Conservation (phyloP, 2,113 vertebrate genomes). For the Equus przewalskii region DNA sequence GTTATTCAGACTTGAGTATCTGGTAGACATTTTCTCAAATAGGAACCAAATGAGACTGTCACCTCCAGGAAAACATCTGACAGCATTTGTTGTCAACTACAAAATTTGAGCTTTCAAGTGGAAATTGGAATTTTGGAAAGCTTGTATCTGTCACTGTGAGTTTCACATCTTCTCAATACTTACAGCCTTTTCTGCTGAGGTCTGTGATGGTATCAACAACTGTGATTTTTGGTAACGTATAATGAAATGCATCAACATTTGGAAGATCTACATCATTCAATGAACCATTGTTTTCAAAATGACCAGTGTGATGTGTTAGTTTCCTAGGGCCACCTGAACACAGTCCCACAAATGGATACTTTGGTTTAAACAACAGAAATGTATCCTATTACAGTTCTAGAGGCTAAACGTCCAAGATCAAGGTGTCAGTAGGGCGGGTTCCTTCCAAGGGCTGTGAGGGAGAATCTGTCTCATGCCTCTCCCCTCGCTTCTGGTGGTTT, state of each 20-base stretch:
- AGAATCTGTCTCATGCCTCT: background rate
- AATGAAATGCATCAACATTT: background rate
- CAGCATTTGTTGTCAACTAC: background rate
- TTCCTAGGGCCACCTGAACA: background rate
- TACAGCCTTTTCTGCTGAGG: background rate
- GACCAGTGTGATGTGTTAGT: background rate
- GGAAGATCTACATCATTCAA: background rate
- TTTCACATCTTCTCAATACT: background rate
- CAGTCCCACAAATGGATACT: background rate
- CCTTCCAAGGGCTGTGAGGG: background rate
- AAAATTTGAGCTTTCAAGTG: slow-evolving; percentile 20
- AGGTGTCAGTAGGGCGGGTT: background rate
- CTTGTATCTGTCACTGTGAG: background rate
- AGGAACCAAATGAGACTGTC: background rate
- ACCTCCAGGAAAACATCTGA: background rate
- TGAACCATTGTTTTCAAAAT: background rate
- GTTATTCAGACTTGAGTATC: background rate
- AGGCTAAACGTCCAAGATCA: background rate
- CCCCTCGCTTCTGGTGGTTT: background rate
- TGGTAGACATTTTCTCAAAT: background rate
- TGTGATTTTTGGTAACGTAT: background rate
- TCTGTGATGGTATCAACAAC: background rate
- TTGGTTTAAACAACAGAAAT: background rate
- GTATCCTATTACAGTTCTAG: background rate
- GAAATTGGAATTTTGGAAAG: background rate